Base-by-base conservation (phyloP, 1,140 invertebrate genomes). In the Harlomillsia oculata region DNA sequence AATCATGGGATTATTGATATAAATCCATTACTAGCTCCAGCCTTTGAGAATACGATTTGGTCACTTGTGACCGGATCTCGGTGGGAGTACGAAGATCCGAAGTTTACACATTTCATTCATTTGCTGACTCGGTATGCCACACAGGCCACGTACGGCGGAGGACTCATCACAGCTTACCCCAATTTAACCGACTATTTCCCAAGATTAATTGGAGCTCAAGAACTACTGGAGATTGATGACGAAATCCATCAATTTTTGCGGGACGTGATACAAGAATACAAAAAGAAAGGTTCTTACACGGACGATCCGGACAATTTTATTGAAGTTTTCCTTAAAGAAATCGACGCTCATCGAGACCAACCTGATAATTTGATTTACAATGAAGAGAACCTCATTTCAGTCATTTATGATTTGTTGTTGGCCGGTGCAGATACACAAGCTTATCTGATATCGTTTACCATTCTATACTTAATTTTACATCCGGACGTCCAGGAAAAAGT, bases 401-500 rank as follows among this genome's bases (percentile, higher is more conserved):
- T 37, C 14, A 9, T 34, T 9, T 36, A 23, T 18, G 48, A 50
- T 25, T 20, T 50, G 20, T 1, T 50, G 21, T 20, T 23, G 11
- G 48, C 20, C 16, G 48, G 48, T 29, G 20, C 32, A 2, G 48
- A 50, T 13, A 50, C 48, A 37, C 25, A 16, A 23, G 28, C 32
- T 1, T 23, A 18, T 50, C 18, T 25, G 6, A 20, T 50, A 8
- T 26, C 8, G 8, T 34, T 14, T 14, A 21, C 32, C 3, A 26
- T 50, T 29, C 16, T 50, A 14, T 37, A 50, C 18, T 20, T 50
- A 18, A 23, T 32, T 1, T 36, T 50, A 25, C 4, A 50, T 14
- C 48, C 29, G 3, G 32, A 50, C 18, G 32, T 50, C 14, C 48
- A 50, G 18, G 23, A 23, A 4, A 50, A 50, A 50, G 29, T 50